Percentiles rank a stretch among this genome's conserved stretches.
Conservation (phyloP, 2,888 invertebrate species). For the Leptodirus hochenwartii region DNA sequence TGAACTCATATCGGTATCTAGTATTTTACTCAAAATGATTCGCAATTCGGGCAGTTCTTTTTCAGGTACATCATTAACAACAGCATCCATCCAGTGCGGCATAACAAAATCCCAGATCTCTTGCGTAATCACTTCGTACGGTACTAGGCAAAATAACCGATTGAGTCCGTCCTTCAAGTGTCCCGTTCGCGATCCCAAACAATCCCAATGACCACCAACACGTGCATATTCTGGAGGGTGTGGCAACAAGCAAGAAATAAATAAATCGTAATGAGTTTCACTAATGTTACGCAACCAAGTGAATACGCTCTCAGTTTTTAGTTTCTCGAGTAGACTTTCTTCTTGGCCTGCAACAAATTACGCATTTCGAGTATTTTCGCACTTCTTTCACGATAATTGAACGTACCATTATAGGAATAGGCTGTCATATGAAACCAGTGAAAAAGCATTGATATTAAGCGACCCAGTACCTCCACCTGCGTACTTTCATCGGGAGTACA, state of each 20-base stretch:
- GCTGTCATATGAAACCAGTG: constrained; percentile 99
- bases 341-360: constrained; percentile 34
- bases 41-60: constrained; percentile 72
- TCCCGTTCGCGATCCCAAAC: constrained; percentile 66
- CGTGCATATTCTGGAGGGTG: constrained; percentile 92
- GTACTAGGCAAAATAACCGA: constrained; percentile 85
- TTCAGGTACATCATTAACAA: constrained; percentile 80
- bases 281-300: constrained; percentile 78
- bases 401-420: constrained; percentile 86
- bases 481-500: constrained; percentile 67
- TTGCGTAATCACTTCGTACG: constrained; percentile 91
- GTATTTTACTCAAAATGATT: constrained; percentile 74
- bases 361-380: not conserved
- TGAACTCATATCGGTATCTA: constrained; percentile 92
- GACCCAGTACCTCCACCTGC: constrained; percentile 64
- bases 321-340: constrained; percentile 75
- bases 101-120: constrained; percentile 97
- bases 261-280: constrained; percentile 68
- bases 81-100: constrained; percentile 98
- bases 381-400: constrained; percentile 3
- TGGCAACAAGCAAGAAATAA: constrained; percentile 85
- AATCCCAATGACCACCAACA: constrained; percentile 94
- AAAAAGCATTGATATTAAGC: constrained; percentile 89
- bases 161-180: constrained; percentile 91
- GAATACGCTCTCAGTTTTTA: constrained; percentile 85